Evolutionary conservation across 2,797 vertebrate genomes (phyloP).

Genomic region (Ctenopoma multispine): DNA sequence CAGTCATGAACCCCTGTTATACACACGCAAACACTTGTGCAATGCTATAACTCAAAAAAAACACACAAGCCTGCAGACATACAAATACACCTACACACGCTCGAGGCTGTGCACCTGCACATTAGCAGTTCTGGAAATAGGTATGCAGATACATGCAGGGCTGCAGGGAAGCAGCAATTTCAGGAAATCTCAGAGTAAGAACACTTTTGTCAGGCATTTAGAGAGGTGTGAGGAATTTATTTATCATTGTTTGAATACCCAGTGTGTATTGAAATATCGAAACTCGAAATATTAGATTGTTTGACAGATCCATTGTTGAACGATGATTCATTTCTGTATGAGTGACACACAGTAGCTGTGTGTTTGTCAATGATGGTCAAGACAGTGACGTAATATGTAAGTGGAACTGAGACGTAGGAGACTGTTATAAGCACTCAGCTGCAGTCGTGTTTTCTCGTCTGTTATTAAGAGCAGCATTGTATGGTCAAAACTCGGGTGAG

Average conservation of each 20-base stretch:
- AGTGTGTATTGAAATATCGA: background rate
- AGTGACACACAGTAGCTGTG: background rate
- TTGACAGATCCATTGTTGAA: no score
- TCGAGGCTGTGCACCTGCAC: constrained; percentile 8
- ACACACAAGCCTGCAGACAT: constrained; percentile 36
- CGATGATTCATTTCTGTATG: constrained; percentile 21
- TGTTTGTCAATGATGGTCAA: background rate
- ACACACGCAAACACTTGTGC: constrained; percentile 19
- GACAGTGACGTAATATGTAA: background rate
- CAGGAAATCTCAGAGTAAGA: constrained; percentile 4
- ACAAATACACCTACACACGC: constrained; percentile 12
- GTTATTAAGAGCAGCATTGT: constrained; percentile 21
- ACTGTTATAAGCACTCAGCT: constrained; percentile 22
- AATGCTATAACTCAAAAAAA: constrained; percentile 20
- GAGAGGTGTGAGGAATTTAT: background rate
- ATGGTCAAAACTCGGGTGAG: constrained; percentile 10
- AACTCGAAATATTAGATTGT: background rate
- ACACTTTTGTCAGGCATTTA: constrained; percentile 8
- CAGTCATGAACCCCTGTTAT: constrained; percentile 40
- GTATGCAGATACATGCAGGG: constrained; percentile 16
- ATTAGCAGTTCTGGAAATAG: constrained; percentile 25
- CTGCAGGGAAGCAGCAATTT: constrained; percentile 21
- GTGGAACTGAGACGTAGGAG: constrained; percentile 2
- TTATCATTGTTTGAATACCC: background rate
- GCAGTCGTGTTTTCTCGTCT: constrained; percentile 22